Base-by-base conservation (phyloP, 2,797 vertebrate genomes). In the Eremophila alpestris region DNA sequence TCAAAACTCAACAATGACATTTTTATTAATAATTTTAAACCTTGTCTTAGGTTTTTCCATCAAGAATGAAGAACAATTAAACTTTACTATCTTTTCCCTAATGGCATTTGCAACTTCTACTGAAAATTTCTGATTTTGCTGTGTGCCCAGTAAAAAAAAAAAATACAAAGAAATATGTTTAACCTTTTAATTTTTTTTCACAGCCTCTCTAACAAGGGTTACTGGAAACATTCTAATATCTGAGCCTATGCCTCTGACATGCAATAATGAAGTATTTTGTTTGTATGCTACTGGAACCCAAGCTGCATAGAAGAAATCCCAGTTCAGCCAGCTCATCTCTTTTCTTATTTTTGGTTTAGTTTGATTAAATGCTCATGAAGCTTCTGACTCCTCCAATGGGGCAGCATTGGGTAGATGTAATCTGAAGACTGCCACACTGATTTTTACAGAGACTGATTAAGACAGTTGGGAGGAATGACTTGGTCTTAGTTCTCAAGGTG, bases 181-280 rank as follows among this genome's bases (percentile, higher is more conserved):
- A 93, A 90, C 43, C 10, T 84, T 88, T 91, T 79, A 55, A 65
- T 93, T 65, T 26, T 55, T 65, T 82, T 90, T 84, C 68, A 76
- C 40, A 70, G 59, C 16, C 82, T 84, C 51, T 79, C 3, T 63
- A 87, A 84, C 24, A 76, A 82, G 29, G 52, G 52, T 56, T 79
- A 78, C n/a, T 79, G 41, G 34, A 79, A 83, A 16, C 4, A 4
- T 67, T 78, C 38, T 58, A 54, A 51, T 76, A 65, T 40, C 41
- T 51, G 32, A 91, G 30, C 41, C 69, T 64, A 14, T 55, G 45
- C 12, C 27, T 83, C 63, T 73, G 55, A 69, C 32, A 78, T 13
- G 43, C 51, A 82, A 32, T 76, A 94, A 82, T 73, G 59, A 87
- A 89, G 34, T 43, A 70, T 82, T 95, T 84, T 90, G 51, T 89